A percentile compares a stretch with the other conserved stretches of the same genome.
phyloP scores from a whole-genome alignment of 2,113 vertebrate species.

The Isurus oxyrinchus region DNA sequence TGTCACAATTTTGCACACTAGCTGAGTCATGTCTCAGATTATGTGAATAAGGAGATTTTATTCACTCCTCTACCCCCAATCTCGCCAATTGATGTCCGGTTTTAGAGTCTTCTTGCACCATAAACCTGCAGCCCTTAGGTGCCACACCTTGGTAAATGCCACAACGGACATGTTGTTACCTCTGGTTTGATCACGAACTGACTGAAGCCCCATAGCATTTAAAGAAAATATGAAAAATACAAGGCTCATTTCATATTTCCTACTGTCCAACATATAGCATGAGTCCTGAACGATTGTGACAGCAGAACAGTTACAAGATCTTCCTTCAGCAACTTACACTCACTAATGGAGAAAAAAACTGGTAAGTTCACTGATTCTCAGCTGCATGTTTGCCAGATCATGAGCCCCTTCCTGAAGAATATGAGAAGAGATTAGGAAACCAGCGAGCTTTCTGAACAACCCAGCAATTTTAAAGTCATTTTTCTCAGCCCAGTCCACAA shows the following conservation, averaged over 20 bases:
- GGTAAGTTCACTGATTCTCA: not conserved
- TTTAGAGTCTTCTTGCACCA: not conserved
- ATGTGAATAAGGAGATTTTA: not conserved
- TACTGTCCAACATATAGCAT: not conserved
- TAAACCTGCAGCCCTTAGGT: not conserved
- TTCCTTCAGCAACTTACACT: not conserved
- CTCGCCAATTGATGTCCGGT: not conserved
- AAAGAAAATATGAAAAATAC: not conserved
- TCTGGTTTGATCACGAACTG: not conserved
- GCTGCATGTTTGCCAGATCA: not conserved
- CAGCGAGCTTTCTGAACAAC: not conserved
- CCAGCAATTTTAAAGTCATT: not conserved
- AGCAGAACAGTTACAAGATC: not conserved
- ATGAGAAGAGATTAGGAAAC: not conserved
- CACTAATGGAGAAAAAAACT: not conserved
- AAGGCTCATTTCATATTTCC: not conserved
- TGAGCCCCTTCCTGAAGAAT: not conserved
- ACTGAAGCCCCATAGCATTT: not conserved
- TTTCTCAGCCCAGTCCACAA: not conserved
- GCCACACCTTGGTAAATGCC: not conserved
- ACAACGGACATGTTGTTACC: not conserved
- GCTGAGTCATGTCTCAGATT: not conserved
- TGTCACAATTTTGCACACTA: not conserved
- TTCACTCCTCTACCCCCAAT: not conserved
- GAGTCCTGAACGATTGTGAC: not conserved